These are phyloP conservation scores for Sweltsa coloradensis DNA, from an alignment of 1,140 invertebrate species.

Conservation along the genomic window DNA sequence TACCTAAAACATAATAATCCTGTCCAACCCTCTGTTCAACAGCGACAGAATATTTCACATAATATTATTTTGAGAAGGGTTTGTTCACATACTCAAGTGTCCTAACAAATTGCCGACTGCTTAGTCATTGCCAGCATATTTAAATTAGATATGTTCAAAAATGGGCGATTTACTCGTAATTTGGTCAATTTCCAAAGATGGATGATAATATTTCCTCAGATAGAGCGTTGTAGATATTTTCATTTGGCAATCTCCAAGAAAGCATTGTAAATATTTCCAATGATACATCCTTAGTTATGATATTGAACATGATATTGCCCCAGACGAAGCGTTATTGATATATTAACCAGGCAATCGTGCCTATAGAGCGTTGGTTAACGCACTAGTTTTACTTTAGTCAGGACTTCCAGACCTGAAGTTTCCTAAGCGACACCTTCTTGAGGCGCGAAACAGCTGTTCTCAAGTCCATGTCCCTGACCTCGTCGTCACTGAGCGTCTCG, in stretches of 20 bases:
- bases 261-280: conserved; percentile 16
- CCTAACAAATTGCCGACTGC: no score
- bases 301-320: neutral
- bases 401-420: conserved; percentile 64
- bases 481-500: conserved; percentile 45
- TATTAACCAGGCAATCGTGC: neutral
- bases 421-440: conserved; percentile 60
- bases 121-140: no score
- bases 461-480: conserved; percentile 30
- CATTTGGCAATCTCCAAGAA: neutral
- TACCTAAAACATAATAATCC: no score
- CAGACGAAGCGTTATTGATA: neutral
- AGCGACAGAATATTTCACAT: no score
- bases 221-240: neutral
- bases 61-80: no score
- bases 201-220: no score
- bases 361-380: neutral
- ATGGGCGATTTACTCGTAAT: no score
- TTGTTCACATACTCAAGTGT: no score
- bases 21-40: no score
- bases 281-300: neutral
- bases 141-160: no score
- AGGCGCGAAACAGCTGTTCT: conserved; percentile 43
- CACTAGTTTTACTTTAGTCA: conserved; percentile 39
- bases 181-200: no score